These are phyloP conservation scores for Melanaphis sacchari DNA, from an alignment of 1,140 invertebrate species.

Conservation along the genomic window DNA sequence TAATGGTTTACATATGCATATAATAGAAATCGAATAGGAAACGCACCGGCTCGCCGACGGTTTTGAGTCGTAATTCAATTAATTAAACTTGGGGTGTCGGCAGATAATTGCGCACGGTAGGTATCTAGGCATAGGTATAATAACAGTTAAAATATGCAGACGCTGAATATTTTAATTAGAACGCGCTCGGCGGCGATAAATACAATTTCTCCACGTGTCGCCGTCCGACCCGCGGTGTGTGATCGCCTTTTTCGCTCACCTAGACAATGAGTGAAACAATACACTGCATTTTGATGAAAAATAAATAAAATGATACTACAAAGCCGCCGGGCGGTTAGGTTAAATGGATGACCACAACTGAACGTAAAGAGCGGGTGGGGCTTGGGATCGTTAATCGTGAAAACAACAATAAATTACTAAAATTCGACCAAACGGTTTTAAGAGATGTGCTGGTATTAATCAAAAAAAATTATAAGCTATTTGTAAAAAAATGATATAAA, in stretches of 20 bases:
- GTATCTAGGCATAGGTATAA: not conserved
- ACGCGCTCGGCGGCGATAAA: not conserved
- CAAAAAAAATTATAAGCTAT: not conserved
- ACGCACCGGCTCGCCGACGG: not conserved
- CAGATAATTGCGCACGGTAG: not conserved
- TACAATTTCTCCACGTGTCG: not conserved
- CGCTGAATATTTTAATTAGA: conserved; percentile 17
- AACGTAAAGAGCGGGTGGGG: too few relatives aligned
- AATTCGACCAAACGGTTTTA: not conserved
- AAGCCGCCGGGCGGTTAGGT: not conserved
- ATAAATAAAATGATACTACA: not conserved
- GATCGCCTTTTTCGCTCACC: not conserved
- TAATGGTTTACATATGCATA: not conserved
- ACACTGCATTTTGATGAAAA: not conserved
- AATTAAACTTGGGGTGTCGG: not conserved
- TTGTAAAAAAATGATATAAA: not conserved
- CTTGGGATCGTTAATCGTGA: not conserved
- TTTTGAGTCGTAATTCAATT: not conserved
- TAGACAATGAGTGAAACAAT: not conserved
- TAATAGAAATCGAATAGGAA: conserved; percentile 5
- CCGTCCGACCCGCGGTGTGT: not conserved
- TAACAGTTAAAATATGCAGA: not conserved
- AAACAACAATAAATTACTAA: not conserved
- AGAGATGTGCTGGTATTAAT: not conserved
- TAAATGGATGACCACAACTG: not conserved